These are phyloP conservation scores for Denticeps clupeoides DNA, from an alignment of 2,797 vertebrate genomes.

Conservation along the genomic window DNA sequence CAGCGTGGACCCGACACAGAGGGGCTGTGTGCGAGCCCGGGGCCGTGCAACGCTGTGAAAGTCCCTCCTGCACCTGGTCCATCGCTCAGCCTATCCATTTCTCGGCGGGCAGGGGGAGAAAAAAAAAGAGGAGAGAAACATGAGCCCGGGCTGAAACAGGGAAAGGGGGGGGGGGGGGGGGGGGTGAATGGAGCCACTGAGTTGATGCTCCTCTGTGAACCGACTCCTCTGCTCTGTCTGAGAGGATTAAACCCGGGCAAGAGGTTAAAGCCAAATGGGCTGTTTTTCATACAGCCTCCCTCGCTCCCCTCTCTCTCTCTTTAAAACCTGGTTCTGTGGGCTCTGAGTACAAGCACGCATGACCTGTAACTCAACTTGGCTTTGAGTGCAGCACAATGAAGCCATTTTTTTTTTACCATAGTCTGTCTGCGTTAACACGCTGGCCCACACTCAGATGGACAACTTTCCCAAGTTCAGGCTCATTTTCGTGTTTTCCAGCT, in stretches of 20 bases:
- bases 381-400: no score
- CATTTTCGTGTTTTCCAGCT: no score
- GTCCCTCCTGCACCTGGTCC: slow-evolving; percentile 22
- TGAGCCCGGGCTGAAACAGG: slow-evolving; percentile 16
- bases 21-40: slow-evolving; percentile 8
- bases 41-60: slow-evolving; percentile 8
- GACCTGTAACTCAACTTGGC: no score
- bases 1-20: slow-evolving; percentile 8
- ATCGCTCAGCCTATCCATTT: slow-evolving; percentile 20
- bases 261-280: slow-evolving; percentile 10
- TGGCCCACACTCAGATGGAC: no score
- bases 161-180: slow-evolving; percentile 13
- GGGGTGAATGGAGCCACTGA: slow-evolving; percentile 26
- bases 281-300: slow-evolving; percentile 1
- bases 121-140: slow-evolving; percentile 21
- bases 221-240: slow-evolving; percentile 12
- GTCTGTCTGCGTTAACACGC: no score
- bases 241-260: slow-evolving; percentile 23
- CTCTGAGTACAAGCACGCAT: no score
- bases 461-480: no score
- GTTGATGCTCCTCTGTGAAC: slow-evolving; percentile 18
- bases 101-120: slow-evolving; percentile 20
- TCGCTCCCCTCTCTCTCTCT: slow-evolving; percentile 4
- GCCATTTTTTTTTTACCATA: no score
- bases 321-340: no score